Evolutionary conservation across 2,888 invertebrate genomes (phyloP), one percentile per base, ranked within the genome.

Genomic region (Cheilosia vernalis): DNA sequence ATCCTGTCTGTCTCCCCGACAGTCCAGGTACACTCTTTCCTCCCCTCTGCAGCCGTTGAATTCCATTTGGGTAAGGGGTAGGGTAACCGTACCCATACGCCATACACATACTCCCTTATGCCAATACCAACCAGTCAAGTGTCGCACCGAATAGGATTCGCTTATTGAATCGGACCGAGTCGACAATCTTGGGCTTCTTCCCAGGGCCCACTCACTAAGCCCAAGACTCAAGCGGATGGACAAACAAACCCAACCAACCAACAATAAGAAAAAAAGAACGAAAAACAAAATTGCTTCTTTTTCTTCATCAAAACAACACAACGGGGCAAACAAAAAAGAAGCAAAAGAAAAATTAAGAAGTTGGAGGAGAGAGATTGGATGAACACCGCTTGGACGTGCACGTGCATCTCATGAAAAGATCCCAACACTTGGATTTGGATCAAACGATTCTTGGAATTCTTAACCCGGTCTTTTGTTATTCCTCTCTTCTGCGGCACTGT

Each of bases 391-490:
- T 58, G 85, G 85, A 85, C 85, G 85, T 85, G 85, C 85, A 85
- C 85, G 85, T 85, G 85, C 85, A 85, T 81, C 85, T 76, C 72
- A 85, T 85, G 85, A 85, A 85, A 85, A 85, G 85, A 85, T 85
- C 85, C 84, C 85, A 85, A 85, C 85, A 85, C 85, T 85, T 85
- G 81, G 85, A 85, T 85, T 85, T 85, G 85, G 85, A 85, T 85
- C 85, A 85, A 85, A 85, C 85, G 85, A 81, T 85, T 85, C 85
- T 72, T 66, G 85, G 85, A 85, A 85, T 85, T 85, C 85, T 85
- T 85, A 85, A 85, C 85, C 76, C 85, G 81, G 81, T 85, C 85
- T 85, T 85, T 85, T 85, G 85, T 85, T 85, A 55, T 81, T 74
- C 74, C 7, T 73, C 66, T 66, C 78, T 53, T 49, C 64, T 58